Evolutionary conservation across 2,113 vertebrate species (phyloP).

Genomic region (Catharus bicknelli): DNA sequence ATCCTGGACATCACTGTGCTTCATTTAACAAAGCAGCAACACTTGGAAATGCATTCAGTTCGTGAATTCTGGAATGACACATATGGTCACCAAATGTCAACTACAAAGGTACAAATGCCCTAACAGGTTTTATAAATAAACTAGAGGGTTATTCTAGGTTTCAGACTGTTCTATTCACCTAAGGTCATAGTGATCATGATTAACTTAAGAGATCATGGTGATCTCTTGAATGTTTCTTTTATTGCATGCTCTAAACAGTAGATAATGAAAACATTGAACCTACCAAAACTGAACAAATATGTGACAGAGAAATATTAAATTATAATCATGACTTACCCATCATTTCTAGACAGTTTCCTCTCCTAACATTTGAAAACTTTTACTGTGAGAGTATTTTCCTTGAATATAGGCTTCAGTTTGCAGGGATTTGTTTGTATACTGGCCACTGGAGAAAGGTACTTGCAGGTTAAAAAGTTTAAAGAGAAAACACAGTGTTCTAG

Average conservation of each 20-base stretch:
- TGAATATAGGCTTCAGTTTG: not conserved
- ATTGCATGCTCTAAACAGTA: not conserved
- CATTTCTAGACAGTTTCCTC: not conserved
- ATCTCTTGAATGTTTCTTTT: not conserved
- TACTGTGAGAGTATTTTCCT: not conserved
- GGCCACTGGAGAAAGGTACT: not conserved
- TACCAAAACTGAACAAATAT: not conserved
- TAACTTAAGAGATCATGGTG: not conserved
- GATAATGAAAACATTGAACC: not conserved
- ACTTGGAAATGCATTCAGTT: not conserved
- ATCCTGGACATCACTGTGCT: not conserved
- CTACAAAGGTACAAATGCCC: not conserved
- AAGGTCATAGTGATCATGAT: not conserved
- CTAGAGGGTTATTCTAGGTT: not conserved
- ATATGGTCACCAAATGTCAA: not conserved
- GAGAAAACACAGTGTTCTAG: not conserved
- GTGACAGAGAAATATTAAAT: not conserved
- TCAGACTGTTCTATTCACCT: not conserved
- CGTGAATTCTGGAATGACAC: not conserved
- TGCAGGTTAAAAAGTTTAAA: not conserved
- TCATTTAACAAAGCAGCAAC: not conserved
- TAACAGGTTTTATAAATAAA: not conserved
- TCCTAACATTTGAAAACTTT: not conserved
- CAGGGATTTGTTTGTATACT: not conserved
- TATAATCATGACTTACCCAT: not conserved